Base-by-base conservation (phyloP, 2,113 vertebrate species). In the Grammomys dolichurus region DNA sequence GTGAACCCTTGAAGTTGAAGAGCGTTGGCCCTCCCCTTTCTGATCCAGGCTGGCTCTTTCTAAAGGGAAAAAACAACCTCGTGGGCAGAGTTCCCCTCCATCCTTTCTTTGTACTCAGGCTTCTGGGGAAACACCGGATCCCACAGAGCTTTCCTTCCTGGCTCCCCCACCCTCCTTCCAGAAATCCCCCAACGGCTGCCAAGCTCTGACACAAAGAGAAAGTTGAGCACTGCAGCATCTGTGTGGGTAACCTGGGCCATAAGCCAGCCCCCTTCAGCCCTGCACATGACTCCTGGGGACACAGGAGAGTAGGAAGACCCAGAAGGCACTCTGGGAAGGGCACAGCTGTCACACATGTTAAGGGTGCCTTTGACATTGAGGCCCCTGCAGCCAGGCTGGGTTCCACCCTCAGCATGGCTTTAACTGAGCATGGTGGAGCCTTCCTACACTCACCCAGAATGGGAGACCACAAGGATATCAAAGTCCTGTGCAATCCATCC, bases 71-170 rank as follows among this genome's bases (percentile, higher is more conserved):
- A 89, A 93, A 80, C 77, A 89, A 22, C 2, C 26, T 70, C n/a
- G 3, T 28, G 20, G 17, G 17, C 14, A 17, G 56, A 20, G 31
- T 78, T 93, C 97, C 96, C 96, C 96, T 88, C 96, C 97, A 94
- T 97, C 98, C 97, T 98, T 98, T 89, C 95, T 96, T 96, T 98
- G 91, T 97, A 92, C 98, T 93, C 95, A 73, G 91, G 87, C 96
- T 97, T 89, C 92, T 94, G 92, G 48, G 77, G 87, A 95, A 95
- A 96, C 60, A 94, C n/a, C 14, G 26, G 48, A 40, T 72, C 60
- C 28, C 9, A 31, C 28, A 36, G 85, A 70, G 9, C 22, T 93
- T 98, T 97, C 98, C 96, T 98, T 97, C 95, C 98, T 98, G 97
- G 90, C 96, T 70, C 93, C 92, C 75, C 93, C 81, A 24, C 72